phyloP scores from a whole-genome alignment of 2,888 invertebrate genomes.

The Phragmatobia fuliginosa region DNA sequence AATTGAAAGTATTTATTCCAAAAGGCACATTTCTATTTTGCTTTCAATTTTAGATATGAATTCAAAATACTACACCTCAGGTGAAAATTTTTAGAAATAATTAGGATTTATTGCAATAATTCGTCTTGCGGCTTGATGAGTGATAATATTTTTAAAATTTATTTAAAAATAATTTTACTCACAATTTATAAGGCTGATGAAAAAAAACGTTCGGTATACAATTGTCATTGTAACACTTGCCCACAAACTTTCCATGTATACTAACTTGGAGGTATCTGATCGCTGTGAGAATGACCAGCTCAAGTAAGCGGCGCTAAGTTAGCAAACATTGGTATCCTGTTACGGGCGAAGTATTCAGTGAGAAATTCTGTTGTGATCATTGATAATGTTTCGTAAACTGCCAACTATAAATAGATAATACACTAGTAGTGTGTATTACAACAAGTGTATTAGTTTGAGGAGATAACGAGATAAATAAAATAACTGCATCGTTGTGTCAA shows the following conservation, averaged over 20 bases:
- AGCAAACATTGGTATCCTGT: slow-evolving; percentile 38
- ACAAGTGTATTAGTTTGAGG: not conserved
- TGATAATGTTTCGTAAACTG: slow-evolving; percentile 15
- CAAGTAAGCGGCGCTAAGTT: not conserved
- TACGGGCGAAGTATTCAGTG: slow-evolving; percentile 24
- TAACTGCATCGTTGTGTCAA: too few relatives aligned
- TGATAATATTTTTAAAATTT: not conserved
- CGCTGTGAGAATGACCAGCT: not conserved
- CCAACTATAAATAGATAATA: slow-evolving; percentile 16
- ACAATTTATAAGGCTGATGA: slow-evolving; percentile 11
- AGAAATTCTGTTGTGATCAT: slow-evolving; percentile 16
- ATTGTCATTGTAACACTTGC: slow-evolving; percentile 2
- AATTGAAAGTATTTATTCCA: too few relatives aligned
- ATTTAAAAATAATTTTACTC: not conserved
- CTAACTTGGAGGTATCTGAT: not conserved
- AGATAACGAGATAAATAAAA: not conserved
- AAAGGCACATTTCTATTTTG: too few relatives aligned
- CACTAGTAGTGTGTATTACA: not conserved
- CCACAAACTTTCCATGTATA: not conserved
- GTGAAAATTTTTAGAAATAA: too few relatives aligned
- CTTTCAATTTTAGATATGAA: too few relatives aligned
- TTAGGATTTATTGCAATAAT: not conserved
- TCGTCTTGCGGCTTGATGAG: not conserved
- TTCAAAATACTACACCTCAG: too few relatives aligned
- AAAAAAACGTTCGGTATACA: not conserved